Base-by-base conservation (phyloP, 2,888 invertebrate genomes). In the Laothoe populi region DNA sequence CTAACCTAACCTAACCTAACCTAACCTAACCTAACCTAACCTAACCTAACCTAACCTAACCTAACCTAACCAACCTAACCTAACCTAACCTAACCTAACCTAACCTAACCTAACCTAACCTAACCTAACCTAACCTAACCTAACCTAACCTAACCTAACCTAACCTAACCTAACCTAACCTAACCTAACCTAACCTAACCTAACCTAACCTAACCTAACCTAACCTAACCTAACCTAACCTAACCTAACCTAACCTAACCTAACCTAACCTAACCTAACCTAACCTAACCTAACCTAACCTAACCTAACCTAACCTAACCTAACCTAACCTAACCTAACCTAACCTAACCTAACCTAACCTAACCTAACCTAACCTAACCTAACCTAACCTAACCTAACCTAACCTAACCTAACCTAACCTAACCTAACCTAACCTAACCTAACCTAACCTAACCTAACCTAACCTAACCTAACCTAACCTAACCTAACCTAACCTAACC, bases 301-400 rank as follows among this genome's bases (percentile, higher is more conserved):
- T 64, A 64, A 64, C 66, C 64, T 66, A 64, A 64, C 64, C 66
- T 66, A 64, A 64, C 66, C 66, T 66, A 64, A 64, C 66, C 66
- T 66, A 64, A 64, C 66, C 66, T 66, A 64, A 64, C 66, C 66
- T 66, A 64, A 64, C 66, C 66, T 66, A 64, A 64, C 66, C 66
- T 66, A 64, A 64, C 66, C 66, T 66, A 63, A 64, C 64, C 66
- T 66, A 64, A 64, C 66, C 66, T 66, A 63, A 63, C 64, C 64
- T 66, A 63, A 63, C 66, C 64, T 64, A 63, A 62, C 64, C 64
- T 64, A 62, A 62, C 64, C 63, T 64, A 63, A 62, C 64, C 64
- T 64, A 63, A 63, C 64, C 64, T 67, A 63, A 62, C 66, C 66
- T 65, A 63, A 63, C 64, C 64, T 65, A 63, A 63, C 64, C 64